These are phyloP conservation scores for Spilogale gracilis DNA, from an alignment of 2,113 vertebrate genomes.

Conservation along the genomic window DNA sequence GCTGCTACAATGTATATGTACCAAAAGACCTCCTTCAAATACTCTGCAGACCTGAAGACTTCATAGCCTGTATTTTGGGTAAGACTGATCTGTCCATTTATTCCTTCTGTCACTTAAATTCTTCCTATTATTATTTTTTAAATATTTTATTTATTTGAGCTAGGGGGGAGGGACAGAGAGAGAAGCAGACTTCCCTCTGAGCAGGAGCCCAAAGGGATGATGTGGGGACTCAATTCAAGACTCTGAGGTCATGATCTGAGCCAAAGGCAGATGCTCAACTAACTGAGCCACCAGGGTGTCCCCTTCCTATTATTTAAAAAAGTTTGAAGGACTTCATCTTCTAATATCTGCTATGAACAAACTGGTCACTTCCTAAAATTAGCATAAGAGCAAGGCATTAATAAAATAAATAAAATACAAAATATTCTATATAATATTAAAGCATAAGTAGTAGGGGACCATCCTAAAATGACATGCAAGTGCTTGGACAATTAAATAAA, in stretches of 20 bases:
- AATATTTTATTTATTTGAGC: not conserved
- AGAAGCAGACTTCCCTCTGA: not conserved
- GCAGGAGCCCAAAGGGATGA: not conserved
- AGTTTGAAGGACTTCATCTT: not conserved
- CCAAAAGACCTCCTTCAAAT: not conserved
- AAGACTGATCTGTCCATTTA: not conserved
- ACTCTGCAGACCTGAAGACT: not conserved
- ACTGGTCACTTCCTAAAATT: not conserved
- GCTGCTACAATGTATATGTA: not conserved
- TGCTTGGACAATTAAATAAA: not conserved
- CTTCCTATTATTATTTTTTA: not conserved
- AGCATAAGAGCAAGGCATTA: not conserved
- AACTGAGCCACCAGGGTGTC: not conserved
- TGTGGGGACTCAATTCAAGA: not conserved
- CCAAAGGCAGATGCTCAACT: not conserved
- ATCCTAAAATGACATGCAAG: not conserved
- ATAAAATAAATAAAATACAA: constrained; percentile 26
- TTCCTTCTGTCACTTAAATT: not conserved
- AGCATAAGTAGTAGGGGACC: not conserved
- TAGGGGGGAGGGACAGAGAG: not conserved
- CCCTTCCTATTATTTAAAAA: not conserved
- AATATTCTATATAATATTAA: not conserved
- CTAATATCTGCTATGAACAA: not conserved
- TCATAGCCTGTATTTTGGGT: not conserved
- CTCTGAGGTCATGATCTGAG: not conserved